Conservation (phyloP, 64 coral and sea anemone genomes). For the Pocillopora verrucosa region DNA sequence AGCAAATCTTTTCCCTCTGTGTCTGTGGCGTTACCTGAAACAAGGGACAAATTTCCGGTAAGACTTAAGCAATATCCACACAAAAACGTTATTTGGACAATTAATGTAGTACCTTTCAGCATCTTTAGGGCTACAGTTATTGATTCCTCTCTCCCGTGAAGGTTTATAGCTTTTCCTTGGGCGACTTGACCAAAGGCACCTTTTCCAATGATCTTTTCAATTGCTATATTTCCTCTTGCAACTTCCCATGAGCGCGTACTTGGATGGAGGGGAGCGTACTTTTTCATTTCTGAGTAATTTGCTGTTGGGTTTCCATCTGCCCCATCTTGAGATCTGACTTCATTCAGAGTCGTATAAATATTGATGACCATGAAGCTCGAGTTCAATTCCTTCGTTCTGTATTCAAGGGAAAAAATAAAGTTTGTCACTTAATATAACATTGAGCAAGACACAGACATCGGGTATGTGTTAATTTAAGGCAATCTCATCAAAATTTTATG, state of each 20-base stretch:
- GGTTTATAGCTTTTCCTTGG: constrained; percentile 8
- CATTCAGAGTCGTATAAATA: background rate
- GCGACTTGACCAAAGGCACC: constrained; percentile 46
- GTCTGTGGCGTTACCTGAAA: background rate
- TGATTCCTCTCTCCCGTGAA: background rate
- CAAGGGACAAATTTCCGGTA: background rate
- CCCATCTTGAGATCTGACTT: background rate
- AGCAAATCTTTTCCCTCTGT: constrained; percentile 14
- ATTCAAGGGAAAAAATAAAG: background rate
- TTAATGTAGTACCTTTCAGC: background rate
- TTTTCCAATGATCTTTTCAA: constrained; percentile 43
- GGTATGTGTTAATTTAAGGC: too few relatives aligned
- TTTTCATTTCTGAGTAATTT: background rate
- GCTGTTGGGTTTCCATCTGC: background rate
- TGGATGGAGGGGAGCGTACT: constrained; percentile 10
- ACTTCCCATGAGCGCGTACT: constrained; percentile 37
- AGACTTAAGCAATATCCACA: too few relatives aligned
- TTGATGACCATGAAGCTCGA: background rate
- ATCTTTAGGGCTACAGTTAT: constrained; percentile 41
- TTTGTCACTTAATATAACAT: background rate
- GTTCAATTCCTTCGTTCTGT: background rate
- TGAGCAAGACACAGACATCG: too few relatives aligned
- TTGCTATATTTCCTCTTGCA: constrained; percentile 20
- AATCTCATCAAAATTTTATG: too few relatives aligned
- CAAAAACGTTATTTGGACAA: too few relatives aligned